These are phyloP conservation scores for Brevipalpus yothersi DNA, from an alignment of 1,140 invertebrate genomes.

Conservation along the genomic window DNA sequence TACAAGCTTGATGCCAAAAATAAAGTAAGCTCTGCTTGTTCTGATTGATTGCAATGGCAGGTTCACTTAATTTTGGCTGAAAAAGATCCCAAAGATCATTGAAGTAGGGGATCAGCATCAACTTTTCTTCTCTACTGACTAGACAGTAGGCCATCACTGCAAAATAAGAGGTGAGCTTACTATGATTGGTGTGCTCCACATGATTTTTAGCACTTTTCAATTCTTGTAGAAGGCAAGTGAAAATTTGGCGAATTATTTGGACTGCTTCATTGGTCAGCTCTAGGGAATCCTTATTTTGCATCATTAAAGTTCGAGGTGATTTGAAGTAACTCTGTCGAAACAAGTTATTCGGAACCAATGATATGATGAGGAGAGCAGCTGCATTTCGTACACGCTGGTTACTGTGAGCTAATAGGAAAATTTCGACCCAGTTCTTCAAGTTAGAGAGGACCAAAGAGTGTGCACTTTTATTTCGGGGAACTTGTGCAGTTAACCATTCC, in stretches of 20 bases:
- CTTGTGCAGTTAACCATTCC: constrained; percentile 57
- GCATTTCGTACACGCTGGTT: constrained; percentile 59
- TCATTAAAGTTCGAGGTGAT: constrained; percentile 1
- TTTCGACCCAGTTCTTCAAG: constrained; percentile 65
- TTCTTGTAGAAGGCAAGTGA: constrained; percentile 1
- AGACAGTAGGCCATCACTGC: constrained; percentile 68
- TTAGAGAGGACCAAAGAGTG: constrained; percentile 65
- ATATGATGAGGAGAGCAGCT: constrained; percentile 62
- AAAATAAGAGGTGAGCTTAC: constrained; percentile 75
- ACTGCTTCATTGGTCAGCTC: constrained; percentile 6
- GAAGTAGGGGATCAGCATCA: constrained; percentile 50
- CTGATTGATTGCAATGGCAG: constrained; percentile 72
- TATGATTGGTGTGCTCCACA: constrained; percentile 45
- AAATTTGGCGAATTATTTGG: constrained; percentile 5
- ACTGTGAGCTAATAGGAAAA: constrained; percentile 55
- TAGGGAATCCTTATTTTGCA: background rate
- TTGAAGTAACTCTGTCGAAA: constrained; percentile 55
- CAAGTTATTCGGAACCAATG: constrained; percentile 57
- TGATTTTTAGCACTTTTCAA: constrained; percentile 56
- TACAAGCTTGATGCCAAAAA: constrained; percentile 75
- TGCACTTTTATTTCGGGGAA: constrained; percentile 61
- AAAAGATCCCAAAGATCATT: constrained; percentile 75
- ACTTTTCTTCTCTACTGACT: constrained; percentile 61
- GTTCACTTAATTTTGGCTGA: constrained; percentile 80
- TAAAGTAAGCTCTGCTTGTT: constrained; percentile 76